Percentiles rank a stretch among this genome's conserved stretches.
These are phyloP conservation scores for Meloidogyne floridensis DNA, from an alignment of 1,140 invertebrate genomes.

Conservation along the genomic window DNA sequence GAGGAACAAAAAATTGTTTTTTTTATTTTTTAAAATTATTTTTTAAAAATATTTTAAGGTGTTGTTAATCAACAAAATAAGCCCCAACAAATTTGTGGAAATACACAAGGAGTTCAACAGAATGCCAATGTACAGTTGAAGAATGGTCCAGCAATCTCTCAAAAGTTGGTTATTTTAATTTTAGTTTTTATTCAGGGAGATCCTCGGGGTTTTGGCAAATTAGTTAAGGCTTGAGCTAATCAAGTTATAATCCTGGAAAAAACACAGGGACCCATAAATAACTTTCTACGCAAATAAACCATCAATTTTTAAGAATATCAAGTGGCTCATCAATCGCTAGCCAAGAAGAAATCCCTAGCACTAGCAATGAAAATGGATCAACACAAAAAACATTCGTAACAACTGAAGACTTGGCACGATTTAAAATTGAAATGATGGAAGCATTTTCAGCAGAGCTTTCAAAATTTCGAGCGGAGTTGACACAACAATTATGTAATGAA, in stretches of 20 bases:
- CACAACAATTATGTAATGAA: conserved; percentile 15
- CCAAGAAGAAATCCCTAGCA: conserved; percentile 1
- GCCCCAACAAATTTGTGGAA: background rate
- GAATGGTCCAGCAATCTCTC: background rate
- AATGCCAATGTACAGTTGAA: background rate
- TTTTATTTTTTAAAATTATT: background rate
- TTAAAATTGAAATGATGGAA: conserved; percentile 23
- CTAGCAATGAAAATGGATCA: background rate
- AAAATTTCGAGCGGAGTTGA: background rate
- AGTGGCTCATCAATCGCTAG: conserved; percentile 23
- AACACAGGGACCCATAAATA: background rate
- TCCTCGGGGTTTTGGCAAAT: background rate
- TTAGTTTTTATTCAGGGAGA: background rate
- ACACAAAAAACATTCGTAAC: background rate
- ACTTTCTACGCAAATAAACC: background rate
- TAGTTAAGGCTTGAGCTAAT: background rate
- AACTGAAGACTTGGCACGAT: conserved; percentile 3
- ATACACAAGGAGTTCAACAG: background rate
- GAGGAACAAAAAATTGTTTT: background rate
- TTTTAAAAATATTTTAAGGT: background rate
- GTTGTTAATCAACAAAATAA: background rate
- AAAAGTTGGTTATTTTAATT: background rate
- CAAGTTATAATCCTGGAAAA: background rate
- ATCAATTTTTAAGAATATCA: background rate
- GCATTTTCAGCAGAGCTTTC: conserved; percentile 7